Percentiles rank a stretch among this genome's conserved stretches.
Conservation (phyloP, 2,113 vertebrate species). For the Chionis minor region DNA sequence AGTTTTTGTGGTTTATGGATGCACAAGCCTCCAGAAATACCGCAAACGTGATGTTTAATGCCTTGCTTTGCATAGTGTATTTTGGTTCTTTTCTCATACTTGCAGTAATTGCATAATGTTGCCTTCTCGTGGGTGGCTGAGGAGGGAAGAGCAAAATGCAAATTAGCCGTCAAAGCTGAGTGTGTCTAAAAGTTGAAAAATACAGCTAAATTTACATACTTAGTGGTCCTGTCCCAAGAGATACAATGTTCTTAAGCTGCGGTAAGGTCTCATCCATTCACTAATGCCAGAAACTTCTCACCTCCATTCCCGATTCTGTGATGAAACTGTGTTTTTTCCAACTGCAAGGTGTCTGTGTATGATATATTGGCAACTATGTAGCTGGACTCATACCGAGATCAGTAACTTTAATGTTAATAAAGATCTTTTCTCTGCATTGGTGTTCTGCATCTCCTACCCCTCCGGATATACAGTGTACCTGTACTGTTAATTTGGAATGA, state of each 20-base stretch:
- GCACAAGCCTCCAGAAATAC: conserved; percentile 1
- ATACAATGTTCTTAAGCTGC: neutral
- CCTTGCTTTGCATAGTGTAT: neutral
- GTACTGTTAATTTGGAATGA: neutral
- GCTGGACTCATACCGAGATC: neutral
- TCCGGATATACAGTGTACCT: accelerated
- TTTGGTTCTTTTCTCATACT: neutral
- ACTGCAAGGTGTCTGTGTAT: accelerated
- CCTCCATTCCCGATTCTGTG: neutral
- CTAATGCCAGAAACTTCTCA: neutral
- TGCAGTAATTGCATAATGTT: neutral
- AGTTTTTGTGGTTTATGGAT: neutral
- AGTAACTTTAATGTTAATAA: neutral
- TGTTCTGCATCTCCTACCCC: neutral
- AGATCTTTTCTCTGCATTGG: neutral
- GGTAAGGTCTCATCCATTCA: neutral
- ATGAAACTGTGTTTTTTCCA: neutral
- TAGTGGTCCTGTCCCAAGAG: neutral
- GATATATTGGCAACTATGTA: accelerated
- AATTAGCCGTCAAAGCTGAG: neutral
- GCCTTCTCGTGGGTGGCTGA: neutral
- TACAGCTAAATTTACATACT: neutral
- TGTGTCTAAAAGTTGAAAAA: neutral
- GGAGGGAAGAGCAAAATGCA: neutral
- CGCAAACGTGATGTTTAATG: neutral